phyloP scores from a whole-genome alignment of 1,140 invertebrate genomes.

The Chironomus tepperi region DNA sequence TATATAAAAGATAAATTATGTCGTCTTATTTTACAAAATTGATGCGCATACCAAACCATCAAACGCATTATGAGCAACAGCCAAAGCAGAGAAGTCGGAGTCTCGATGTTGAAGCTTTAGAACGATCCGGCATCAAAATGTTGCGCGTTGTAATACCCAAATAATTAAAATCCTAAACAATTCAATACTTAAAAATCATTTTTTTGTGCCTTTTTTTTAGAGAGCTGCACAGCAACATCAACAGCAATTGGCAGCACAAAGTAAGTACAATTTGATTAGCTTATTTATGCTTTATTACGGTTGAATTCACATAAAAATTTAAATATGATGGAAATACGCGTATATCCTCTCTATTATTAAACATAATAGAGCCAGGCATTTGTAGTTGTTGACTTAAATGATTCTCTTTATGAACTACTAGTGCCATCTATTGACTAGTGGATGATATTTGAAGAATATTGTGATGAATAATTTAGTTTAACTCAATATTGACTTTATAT shows the following conservation, averaged over 20 bases:
- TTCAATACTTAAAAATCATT: constrained; percentile 26
- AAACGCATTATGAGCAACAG: constrained; percentile 28
- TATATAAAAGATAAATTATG: background rate
- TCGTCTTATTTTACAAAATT: constrained; percentile 17
- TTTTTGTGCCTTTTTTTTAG: constrained; percentile 45
- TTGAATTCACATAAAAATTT: background rate
- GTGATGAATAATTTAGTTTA: too few species aligned
- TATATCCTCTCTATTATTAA: too few species aligned
- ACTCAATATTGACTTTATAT: too few species aligned
- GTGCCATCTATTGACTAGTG: too few species aligned
- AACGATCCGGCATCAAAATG: constrained; percentile 57
- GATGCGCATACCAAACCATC: constrained; percentile 44
- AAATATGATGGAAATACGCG: too few species aligned
- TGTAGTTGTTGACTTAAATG: too few species aligned
- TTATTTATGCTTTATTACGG: background rate
- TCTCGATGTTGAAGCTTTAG: constrained; percentile 63
- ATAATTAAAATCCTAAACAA: constrained; percentile 25
- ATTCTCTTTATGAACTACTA: too few species aligned
- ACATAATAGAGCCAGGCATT: too few species aligned
- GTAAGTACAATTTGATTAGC: constrained; percentile 42
- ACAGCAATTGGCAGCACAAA: constrained; percentile 48
- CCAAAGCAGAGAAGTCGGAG: constrained; percentile 51
- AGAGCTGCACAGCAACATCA: constrained; percentile 54
- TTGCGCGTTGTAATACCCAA: constrained; percentile 35
- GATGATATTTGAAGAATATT: too few species aligned